phyloP scores from a whole-genome alignment of 1,140 invertebrate species.

The Leguminivora glycinivorella region DNA sequence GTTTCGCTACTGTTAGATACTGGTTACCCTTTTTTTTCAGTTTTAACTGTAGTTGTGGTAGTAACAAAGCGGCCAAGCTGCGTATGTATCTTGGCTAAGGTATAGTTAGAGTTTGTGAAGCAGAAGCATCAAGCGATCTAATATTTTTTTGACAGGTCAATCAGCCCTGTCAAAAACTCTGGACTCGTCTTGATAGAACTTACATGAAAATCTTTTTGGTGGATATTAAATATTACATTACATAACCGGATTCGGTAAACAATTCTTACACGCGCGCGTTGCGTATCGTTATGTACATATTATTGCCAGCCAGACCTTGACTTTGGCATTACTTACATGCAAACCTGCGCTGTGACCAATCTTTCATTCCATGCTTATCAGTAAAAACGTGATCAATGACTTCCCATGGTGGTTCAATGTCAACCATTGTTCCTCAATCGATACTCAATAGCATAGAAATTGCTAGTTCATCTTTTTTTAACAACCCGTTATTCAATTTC shows the following conservation, averaged over 20 bases:
- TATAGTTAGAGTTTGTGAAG: too few species aligned
- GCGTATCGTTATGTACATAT: constrained; percentile 17
- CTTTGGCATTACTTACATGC: constrained; percentile 24
- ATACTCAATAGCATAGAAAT: constrained; percentile 16
- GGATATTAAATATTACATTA: not conserved
- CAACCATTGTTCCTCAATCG: constrained; percentile 14
- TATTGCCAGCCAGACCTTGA: constrained; percentile 17
- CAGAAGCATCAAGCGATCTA: too few species aligned
- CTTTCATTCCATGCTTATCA: constrained; percentile 20
- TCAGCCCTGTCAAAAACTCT: too few species aligned
- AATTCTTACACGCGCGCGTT: not conserved
- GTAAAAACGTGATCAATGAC: constrained; percentile 2
- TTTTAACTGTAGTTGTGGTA: too few species aligned
- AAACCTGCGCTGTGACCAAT: constrained; percentile 19
- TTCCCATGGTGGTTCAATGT: constrained; percentile 21
- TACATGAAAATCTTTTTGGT: too few species aligned
- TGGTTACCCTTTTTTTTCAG: too few species aligned
- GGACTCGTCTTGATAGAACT: too few species aligned
- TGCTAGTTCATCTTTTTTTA: constrained; percentile 2
- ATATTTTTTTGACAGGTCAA: too few species aligned
- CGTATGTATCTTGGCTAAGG: too few species aligned
- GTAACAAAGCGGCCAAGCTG: too few species aligned
- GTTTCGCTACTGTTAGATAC: too few species aligned
- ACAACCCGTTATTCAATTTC: not conserved
- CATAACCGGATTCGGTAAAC: not conserved